Percentiles rank a stretch among this genome's conserved stretches.
Conservation (phyloP, 2,113 vertebrate species). For the Pseudorhombus dupliciocellatus region DNA sequence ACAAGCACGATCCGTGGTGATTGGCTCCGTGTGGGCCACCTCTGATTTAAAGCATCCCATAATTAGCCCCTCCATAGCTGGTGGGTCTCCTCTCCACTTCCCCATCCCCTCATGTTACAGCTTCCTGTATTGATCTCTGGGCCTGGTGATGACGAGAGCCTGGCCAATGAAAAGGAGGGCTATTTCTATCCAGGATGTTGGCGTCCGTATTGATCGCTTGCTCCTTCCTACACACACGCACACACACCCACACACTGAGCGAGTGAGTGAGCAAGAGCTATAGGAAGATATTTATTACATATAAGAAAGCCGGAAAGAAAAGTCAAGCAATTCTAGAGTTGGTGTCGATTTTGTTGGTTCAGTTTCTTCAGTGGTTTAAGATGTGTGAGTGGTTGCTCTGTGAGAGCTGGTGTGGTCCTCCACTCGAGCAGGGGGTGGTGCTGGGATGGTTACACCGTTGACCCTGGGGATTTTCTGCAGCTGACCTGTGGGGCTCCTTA, state of each 20-base stretch:
- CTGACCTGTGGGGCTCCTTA: constrained; percentile 63
- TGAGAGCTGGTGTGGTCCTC: constrained; percentile 51
- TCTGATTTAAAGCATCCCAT: constrained; percentile 69
- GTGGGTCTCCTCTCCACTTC: constrained; percentile 55
- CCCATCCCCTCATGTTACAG: constrained; percentile 69
- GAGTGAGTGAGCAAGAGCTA: constrained; percentile 17
- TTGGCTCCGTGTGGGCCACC: constrained; percentile 35
- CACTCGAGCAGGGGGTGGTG: constrained; percentile 31
- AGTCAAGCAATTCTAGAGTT: constrained; percentile 29
- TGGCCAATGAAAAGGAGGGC: constrained; percentile 73
- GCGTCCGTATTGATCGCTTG: constrained; percentile 63
- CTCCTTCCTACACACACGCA: constrained; percentile 62
- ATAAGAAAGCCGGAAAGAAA: constrained; percentile 36
- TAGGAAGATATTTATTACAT: constrained; percentile 61
- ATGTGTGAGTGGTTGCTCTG: constrained; percentile 15
- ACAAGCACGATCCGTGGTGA: constrained; percentile 2
- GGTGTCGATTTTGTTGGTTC: constrained; percentile 40
- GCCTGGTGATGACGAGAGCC: constrained; percentile 66
- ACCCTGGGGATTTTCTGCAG: constrained; percentile 61
- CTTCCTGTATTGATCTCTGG: constrained; percentile 79
- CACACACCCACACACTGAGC: constrained; percentile 10
- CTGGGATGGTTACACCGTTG: constrained; percentile 40
- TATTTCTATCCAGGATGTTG: constrained; percentile 78
- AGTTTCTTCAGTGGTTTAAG: constrained; percentile 5
- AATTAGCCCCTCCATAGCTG: constrained; percentile 65